Percentiles rank a stretch among this genome's conserved stretches.
These are phyloP conservation scores for Sarcophaga bullata DNA, from an alignment of 1,140 invertebrate genomes.

Conservation along the genomic window DNA sequence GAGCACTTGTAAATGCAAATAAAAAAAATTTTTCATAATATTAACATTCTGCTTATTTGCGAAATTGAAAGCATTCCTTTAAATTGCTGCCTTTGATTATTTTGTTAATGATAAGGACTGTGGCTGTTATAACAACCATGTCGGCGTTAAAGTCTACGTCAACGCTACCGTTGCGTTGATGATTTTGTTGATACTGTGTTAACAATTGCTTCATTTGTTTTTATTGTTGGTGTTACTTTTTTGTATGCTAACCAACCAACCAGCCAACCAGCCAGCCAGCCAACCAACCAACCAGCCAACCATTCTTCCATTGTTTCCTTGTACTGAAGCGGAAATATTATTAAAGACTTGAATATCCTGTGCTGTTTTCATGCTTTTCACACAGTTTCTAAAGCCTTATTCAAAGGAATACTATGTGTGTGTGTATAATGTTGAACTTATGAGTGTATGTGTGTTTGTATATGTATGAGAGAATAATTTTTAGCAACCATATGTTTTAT, in stretches of 20 bases:
- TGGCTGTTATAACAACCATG: too few species aligned
- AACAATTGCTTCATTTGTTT: not conserved
- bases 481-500: not conserved
- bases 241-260: not conserved
- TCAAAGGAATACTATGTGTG: not conserved
- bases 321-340: conserved; percentile 20
- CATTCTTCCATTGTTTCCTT: not conserved
- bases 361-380: not conserved
- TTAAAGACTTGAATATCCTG: conserved; percentile 15
- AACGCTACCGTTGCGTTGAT: not conserved
- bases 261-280: not conserved
- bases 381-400: not conserved
- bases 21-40: too few species aligned
- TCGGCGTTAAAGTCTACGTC: not conserved
- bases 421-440: not conserved
- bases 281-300: not conserved
- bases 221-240: not conserved
- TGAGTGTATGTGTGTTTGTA: not conserved
- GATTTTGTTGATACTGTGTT: not conserved
- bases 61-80: too few species aligned
- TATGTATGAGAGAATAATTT: not conserved
- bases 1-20: too few species aligned
- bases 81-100: too few species aligned
- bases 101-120: too few species aligned
- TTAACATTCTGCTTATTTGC: too few species aligned